Evolutionary conservation across 2,888 invertebrate species (phyloP).

Genomic region (Cistogaster globosa): DNA sequence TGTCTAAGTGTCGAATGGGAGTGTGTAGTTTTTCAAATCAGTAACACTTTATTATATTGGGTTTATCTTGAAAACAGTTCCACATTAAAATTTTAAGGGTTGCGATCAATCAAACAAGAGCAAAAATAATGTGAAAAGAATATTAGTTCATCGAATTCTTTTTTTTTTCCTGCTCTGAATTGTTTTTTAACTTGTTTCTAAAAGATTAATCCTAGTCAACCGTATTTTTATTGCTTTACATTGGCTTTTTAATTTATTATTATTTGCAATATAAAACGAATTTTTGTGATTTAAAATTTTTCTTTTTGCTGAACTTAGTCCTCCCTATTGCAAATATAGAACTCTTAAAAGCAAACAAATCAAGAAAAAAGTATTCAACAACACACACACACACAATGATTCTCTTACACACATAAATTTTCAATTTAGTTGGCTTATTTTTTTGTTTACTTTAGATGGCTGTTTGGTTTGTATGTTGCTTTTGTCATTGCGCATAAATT

Average conservation of each 20-base stretch:
- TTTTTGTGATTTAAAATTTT: too few species aligned
- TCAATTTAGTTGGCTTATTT: constrained; percentile 23
- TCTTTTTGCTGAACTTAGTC: background rate
- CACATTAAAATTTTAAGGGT: background rate
- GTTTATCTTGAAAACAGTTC: constrained; percentile 2
- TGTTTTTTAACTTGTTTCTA: too few species aligned
- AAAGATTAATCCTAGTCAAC: too few species aligned
- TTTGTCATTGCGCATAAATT: constrained; percentile 65
- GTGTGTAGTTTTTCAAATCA: constrained; percentile 51
- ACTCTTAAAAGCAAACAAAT: constrained; percentile 56
- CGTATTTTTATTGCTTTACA: too few species aligned
- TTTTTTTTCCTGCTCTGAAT: too few species aligned
- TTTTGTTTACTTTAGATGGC: constrained; percentile 5
- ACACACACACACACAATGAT: constrained; percentile 51
- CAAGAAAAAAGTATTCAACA: constrained; percentile 54
- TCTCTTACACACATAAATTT: constrained; percentile 25
- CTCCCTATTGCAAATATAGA: constrained; percentile 6
- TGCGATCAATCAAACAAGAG: background rate
- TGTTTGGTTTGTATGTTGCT: constrained; percentile 36
- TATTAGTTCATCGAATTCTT: too few species aligned
- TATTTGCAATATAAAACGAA: too few species aligned
- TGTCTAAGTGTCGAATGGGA: constrained; percentile 37
- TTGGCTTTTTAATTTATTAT: too few species aligned
- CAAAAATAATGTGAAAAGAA: too few species aligned
- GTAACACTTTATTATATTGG: constrained; percentile 61